Conservation (phyloP, 2,113 vertebrate species). For the Forbesichthys agassizii region DNA sequence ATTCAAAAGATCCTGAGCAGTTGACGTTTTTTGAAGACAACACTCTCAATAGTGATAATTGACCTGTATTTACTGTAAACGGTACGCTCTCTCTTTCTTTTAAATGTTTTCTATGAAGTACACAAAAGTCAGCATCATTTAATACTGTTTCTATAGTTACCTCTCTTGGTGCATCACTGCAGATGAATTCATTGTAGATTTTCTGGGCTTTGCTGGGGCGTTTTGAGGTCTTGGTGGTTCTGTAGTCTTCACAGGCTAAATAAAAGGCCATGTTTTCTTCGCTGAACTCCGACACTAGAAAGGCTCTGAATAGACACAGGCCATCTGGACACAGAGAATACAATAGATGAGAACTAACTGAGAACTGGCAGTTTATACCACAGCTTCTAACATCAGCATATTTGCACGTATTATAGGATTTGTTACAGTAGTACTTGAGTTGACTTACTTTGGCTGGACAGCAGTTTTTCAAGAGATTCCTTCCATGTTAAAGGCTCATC, state of each 20-base stretch:
- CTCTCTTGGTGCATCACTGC: slow-evolving; percentile 86
- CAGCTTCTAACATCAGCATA: not conserved
- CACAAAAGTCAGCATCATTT: not conserved
- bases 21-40: too few relatives aligned
- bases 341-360: slow-evolving; percentile 1
- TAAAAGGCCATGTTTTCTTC: slow-evolving; percentile 97
- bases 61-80: too few relatives aligned
- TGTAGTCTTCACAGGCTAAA: slow-evolving; percentile 93
- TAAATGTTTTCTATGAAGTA: not conserved
- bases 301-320: slow-evolving; percentile 85
- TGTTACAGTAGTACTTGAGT: not conserved
- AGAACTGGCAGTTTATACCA: slow-evolving; percentile 25
- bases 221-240: slow-evolving; percentile 80
- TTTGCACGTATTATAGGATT: not conserved
- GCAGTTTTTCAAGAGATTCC: slow-evolving; percentile 87
- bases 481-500: slow-evolving; percentile 86
- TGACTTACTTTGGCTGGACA: slow-evolving; percentile 90
- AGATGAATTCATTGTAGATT: slow-evolving; percentile 92
- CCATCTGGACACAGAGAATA: slow-evolving; percentile 76
- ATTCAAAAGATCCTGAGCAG: too few relatives aligned
- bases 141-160: slow-evolving; percentile 64
- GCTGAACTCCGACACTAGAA: slow-evolving; percentile 91
- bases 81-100: too few relatives aligned
- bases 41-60: too few relatives aligned
- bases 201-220: slow-evolving; percentile 84